A percentile compares a stretch with the other conserved stretches of the same genome.
These are phyloP conservation scores for Monarcha castaneiventris DNA, from an alignment of 2,113 vertebrate genomes.

Conservation along the genomic window DNA sequence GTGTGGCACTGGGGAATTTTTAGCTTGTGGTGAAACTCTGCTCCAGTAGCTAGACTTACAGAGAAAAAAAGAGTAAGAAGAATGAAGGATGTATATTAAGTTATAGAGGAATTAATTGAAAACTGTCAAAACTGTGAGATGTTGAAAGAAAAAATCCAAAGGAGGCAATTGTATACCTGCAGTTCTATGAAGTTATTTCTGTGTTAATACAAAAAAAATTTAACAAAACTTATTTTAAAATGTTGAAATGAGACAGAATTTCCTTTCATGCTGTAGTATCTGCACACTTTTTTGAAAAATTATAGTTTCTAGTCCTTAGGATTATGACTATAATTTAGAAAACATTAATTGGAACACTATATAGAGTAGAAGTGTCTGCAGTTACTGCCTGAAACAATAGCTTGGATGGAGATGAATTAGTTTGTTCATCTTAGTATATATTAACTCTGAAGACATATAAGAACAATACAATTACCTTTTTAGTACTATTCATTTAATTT, in stretches of 20 bases:
- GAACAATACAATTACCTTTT: background rate
- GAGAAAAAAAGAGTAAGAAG: background rate
- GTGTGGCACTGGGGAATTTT: background rate
- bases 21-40: background rate
- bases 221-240: background rate
- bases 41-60: background rate
- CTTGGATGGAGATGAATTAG: background rate
- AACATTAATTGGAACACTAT: conserved; percentile 23
- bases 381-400: conserved; percentile 3
- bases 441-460: background rate
- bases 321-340: conserved; percentile 27
- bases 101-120: background rate
- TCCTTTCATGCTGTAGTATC: background rate
- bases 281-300: background rate
- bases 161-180: background rate
- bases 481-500: background rate
- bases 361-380: background rate
- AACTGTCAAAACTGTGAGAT: background rate
- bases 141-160: background rate
- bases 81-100: background rate
- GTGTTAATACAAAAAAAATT: background rate
- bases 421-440: background rate
- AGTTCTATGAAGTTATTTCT: background rate
- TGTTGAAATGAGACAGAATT: background rate
- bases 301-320: background rate